Base-by-base conservation (phyloP, 1,140 invertebrate genomes). In the Brachionus calyciflorus region DNA sequence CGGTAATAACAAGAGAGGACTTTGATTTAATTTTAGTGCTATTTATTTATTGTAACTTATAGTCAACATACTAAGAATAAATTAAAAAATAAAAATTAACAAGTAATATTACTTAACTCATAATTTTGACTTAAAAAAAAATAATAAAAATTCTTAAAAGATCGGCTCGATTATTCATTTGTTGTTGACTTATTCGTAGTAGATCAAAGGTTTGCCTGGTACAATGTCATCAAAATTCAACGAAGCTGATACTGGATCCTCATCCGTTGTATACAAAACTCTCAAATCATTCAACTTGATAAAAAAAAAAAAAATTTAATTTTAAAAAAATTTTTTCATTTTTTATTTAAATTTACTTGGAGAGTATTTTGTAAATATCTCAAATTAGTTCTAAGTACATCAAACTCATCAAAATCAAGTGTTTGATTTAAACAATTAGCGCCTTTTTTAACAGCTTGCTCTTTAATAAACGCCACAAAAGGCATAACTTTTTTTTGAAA, bases 401-500 rank as follows among this genome's bases (percentile, higher is more conserved):
- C 69, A 41, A 51, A 55, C 26, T 73, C 69, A 55, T 73, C 69
- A 30, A 73, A 73, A 49, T 73, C 69, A 10, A 73, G 46, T 26
- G 69, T 73, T 24, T 73, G 46, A 55, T 73, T 73, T 28, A 73
- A 24, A 49, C 46, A 51, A 37, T 55, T 48, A 5, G 9, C 17
- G 26, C 69, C 69, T 51, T 55, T 49, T 51, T 73, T 73, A 14
- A 40, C 9, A 3, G 30, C 69, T 49, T 73, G 69, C 21, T 73
- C 69, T 51, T 73, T 73, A 4, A 28, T 49, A 30, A 40, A 73
- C 4, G 69, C 73, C 9, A 65, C 76, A n/a, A 77, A 77, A 19
- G 76, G 76, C 76, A 77, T 77, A 19, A 77, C 49, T 77, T 77
- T 77, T 40, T 77, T 77, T 48, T 63, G 40, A 37, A 63, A 63